These are phyloP conservation scores for Macrosiphum euphorbiae DNA, from an alignment of 2,888 invertebrate species.

Conservation along the genomic window DNA sequence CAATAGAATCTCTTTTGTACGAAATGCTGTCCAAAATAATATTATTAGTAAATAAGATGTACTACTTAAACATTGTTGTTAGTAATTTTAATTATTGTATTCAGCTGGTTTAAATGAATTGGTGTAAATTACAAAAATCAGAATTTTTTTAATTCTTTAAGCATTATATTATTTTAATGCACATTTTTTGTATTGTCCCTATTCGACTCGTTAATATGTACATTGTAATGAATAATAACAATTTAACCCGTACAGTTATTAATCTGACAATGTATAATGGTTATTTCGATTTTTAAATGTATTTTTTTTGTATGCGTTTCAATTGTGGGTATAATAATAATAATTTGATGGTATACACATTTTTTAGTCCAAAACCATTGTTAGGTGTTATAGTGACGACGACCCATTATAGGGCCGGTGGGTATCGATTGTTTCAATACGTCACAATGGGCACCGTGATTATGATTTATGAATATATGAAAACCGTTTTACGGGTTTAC, in stretches of 20 bases:
- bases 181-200: not conserved
- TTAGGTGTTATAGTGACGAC: not conserved
- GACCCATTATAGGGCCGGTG: conserved; percentile 15
- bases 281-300: not conserved
- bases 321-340: not conserved
- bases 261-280: not conserved
- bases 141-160: not conserved
- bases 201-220: not conserved
- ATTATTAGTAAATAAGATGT: not conserved
- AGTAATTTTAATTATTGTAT: not conserved
- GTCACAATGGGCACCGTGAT: conserved; percentile 59
- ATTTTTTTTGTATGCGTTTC: not conserved
- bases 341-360: not conserved
- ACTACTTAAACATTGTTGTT: not conserved
- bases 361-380: conserved; percentile 29
- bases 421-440: conserved; percentile 62
- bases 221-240: not conserved
- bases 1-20: not conserved
- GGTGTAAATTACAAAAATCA: not conserved
- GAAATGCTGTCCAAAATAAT: not conserved
- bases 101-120: not conserved
- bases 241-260: not conserved
- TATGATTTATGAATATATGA: conserved; percentile 61
- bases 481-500: conserved; percentile 50
- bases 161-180: not conserved